Conservation (phyloP, 2,888 invertebrate genomes). For the Ptychoptera albimana region DNA sequence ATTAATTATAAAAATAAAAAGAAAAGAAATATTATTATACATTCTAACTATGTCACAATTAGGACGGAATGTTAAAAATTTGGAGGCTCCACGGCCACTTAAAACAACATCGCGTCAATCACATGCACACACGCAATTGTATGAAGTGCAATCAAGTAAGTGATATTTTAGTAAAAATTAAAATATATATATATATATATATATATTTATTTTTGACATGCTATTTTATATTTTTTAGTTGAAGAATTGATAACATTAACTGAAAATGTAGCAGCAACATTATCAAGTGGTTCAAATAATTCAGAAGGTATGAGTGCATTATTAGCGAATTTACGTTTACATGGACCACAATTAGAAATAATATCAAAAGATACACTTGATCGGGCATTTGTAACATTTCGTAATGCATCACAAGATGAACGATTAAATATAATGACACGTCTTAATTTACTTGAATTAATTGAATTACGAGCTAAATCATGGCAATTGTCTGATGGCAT, state of each 20-base stretch:
- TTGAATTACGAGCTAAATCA: constrained; percentile 81
- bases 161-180: background rate
- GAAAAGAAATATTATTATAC: constrained; percentile 1
- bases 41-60: constrained; percentile 33
- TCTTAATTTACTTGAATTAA: constrained; percentile 77
- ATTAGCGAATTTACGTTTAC: constrained; percentile 65
- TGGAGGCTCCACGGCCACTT: constrained; percentile 58
- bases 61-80: constrained; percentile 54
- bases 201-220: background rate
- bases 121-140: constrained; percentile 35
- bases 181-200: background rate
- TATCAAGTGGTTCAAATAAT: constrained; percentile 54
- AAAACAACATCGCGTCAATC: constrained; percentile 42
- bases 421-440: constrained; percentile 72
- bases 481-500: constrained; percentile 78
- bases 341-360: constrained; percentile 65
- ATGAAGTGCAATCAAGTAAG: constrained; percentile 20
- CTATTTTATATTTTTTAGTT: constrained; percentile 35
- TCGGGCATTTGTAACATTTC: constrained; percentile 68
- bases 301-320: constrained; percentile 60
- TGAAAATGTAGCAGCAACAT: constrained; percentile 62
- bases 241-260: constrained; percentile 70
- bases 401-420: constrained; percentile 79
- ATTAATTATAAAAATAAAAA: too few species aligned
- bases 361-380: constrained; percentile 75